Evolutionary conservation across 2,888 invertebrate species (phyloP).

Genomic region (Thereva nobilitata): DNA sequence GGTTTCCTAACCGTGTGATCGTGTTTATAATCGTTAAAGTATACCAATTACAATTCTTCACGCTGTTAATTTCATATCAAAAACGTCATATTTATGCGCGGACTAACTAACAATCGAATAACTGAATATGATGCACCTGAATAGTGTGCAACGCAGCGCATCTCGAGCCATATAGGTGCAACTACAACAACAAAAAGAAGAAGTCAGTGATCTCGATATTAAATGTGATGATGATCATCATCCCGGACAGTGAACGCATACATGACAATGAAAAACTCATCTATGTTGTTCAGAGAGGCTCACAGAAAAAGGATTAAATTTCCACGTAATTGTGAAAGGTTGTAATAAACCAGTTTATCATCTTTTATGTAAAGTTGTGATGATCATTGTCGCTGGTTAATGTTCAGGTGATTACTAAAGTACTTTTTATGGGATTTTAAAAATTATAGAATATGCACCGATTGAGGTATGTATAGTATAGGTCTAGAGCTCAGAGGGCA

Average conservation of each 20-base stretch:
- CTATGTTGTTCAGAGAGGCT: not conserved
- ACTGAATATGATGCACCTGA: not conserved
- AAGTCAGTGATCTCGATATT: conserved; percentile 9
- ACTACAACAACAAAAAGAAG: not conserved
- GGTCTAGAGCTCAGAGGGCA: no score
- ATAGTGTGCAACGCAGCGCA: not conserved
- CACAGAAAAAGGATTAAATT: not conserved
- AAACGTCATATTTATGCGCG: not conserved
- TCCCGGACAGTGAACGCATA: not conserved
- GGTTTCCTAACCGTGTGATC: no score
- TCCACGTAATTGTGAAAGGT: not conserved
- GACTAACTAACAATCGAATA: not conserved
- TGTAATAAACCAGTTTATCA: no score
- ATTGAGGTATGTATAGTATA: no score
- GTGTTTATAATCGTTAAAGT: conserved; percentile 6
- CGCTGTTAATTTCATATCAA: conserved; percentile 6
- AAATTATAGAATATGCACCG: no score
- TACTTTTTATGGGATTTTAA: no score
- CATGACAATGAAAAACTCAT: not conserved
- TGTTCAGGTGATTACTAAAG: no score
- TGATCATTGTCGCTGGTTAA: no score
- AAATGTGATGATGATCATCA: conserved; percentile 11
- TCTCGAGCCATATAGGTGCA: not conserved
- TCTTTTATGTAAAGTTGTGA: no score
- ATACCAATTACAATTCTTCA: no score